Evolutionary conservation across 2,888 invertebrate genomes (phyloP), one percentile per base, ranked within the genome.

Genomic region (Cosmia pyralina): DNA sequence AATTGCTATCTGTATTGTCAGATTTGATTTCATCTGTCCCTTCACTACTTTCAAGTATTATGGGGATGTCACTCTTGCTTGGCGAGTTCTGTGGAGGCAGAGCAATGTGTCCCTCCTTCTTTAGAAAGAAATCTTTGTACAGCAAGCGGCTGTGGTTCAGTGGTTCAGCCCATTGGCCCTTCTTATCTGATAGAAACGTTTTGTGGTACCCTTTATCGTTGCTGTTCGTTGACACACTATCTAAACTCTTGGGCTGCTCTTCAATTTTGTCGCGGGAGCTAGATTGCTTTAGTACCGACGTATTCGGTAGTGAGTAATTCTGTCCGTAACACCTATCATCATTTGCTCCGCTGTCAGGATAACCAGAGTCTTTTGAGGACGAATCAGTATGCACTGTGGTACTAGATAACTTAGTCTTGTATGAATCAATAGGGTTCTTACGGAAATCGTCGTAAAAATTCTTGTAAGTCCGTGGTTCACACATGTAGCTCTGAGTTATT

Each of bases 281-380:
- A 11, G 91, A 87, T 81, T 91, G 92, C 77, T 91, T 92, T 2
- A 92, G 66, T 66, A 89, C 71, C 17, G 93, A 90, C 10, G 93
- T 89, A 66, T 89, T 90, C 34, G 95, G 94, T n/a, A 94, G 87
- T 0, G 94, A 94, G 83, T 92, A 93, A 75, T 92, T 94, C 28
- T 91, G 91, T 64, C 85, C 88, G 65, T 91, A 91, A 34, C 77
- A 72, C 86, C 91, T 94, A 28, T 95, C 94, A 22, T 95, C 95
- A 85, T 93, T 94, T 1, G 89, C 82, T 34, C 91, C 93, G 83
- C 94, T 94, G 65, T 96, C 95, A 53, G 92, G 92, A 78, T 94
- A 96, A 4, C 96, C 96, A 11, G 96, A 96, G 87, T 96, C 96
- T 89, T 96, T 96, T 3, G 95, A 96, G 10, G 95, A 94, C 0